phyloP scores from a whole-genome alignment of 2,888 invertebrate species.

The Andrena flavipes region DNA sequence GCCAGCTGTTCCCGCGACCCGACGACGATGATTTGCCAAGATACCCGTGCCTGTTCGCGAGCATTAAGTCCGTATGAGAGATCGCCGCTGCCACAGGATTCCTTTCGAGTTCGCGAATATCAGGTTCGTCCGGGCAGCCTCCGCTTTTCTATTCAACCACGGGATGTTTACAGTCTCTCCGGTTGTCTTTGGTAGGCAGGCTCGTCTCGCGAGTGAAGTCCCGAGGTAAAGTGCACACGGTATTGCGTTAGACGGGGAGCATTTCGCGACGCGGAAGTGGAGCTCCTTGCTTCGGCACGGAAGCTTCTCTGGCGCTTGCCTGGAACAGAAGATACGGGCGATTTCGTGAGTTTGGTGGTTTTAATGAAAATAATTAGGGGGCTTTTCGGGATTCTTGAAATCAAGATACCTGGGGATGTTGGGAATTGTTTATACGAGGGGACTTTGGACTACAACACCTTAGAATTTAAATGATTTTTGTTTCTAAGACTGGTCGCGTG shows the following conservation, averaged over 20 bases:
- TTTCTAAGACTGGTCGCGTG: too few relatives aligned
- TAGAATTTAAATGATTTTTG: too few relatives aligned
- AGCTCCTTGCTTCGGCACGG: background rate
- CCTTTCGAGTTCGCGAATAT: background rate
- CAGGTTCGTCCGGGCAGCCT: too few relatives aligned
- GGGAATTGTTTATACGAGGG: too few relatives aligned
- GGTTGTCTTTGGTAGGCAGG: constrained; percentile 14
- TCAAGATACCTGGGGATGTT: too few relatives aligned
- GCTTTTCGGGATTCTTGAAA: too few relatives aligned
- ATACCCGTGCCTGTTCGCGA: constrained; percentile 27
- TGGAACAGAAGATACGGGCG: background rate
- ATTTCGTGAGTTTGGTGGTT: too few relatives aligned
- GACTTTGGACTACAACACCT: too few relatives aligned
- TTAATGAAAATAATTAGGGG: too few relatives aligned
- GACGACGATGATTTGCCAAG: constrained; percentile 15
- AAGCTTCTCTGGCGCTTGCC: background rate
- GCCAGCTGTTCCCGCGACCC: constrained; percentile 18
- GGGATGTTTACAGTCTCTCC: background rate
- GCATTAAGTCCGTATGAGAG: constrained; percentile 45
- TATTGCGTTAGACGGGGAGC: background rate
- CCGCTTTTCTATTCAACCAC: background rate
- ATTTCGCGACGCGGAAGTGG: background rate
- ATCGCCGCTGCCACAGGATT: background rate
- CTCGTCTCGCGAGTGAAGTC: background rate
- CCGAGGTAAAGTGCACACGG: background rate